Evolutionary conservation across 2,888 invertebrate genomes (phyloP).

Genomic region (Ophion slaviceki): DNA sequence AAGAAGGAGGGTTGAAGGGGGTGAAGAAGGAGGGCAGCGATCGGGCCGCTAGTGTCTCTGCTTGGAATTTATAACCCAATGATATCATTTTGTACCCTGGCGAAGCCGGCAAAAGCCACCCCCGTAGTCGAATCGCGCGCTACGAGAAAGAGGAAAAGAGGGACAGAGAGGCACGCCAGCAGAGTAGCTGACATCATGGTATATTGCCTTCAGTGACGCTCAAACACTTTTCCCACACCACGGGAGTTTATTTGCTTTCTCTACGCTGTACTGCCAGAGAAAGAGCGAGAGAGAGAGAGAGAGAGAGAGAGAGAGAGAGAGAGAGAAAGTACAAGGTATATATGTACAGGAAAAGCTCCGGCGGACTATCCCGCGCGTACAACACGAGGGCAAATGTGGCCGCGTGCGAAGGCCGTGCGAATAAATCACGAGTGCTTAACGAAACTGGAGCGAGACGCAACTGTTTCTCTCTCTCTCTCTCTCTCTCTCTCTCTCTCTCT

Average conservation of each 20-base stretch:
- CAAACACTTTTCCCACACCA: constrained; percentile 77
- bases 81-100: constrained; percentile 83
- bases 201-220: constrained; percentile 83
- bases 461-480: constrained; percentile 62
- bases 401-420: constrained; percentile 45
- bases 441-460: constrained; percentile 68
- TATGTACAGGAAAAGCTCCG: constrained; percentile 45
- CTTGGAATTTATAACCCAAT: constrained; percentile 83
- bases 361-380: constrained; percentile 50
- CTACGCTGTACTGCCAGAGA: constrained; percentile 2
- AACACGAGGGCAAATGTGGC: constrained; percentile 48
- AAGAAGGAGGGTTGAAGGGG: constrained; percentile 71
- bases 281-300: constrained; percentile 24
- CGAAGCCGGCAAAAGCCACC: constrained; percentile 78
- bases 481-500: constrained; percentile 45
- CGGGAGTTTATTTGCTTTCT: constrained; percentile 52
- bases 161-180: constrained; percentile 70
- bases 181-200: constrained; percentile 82
- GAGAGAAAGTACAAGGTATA: constrained; percentile 13
- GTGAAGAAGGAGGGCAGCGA: constrained; percentile 72
- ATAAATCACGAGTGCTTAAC: constrained; percentile 75
- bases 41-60: constrained; percentile 81
- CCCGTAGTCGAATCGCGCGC: constrained; percentile 73
- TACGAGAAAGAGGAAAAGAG: constrained; percentile 59
- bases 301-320: constrained; percentile 8